These are phyloP conservation scores for Muscicapa striata DNA, from an alignment of 2,797 vertebrate genomes.

Conservation along the genomic window DNA sequence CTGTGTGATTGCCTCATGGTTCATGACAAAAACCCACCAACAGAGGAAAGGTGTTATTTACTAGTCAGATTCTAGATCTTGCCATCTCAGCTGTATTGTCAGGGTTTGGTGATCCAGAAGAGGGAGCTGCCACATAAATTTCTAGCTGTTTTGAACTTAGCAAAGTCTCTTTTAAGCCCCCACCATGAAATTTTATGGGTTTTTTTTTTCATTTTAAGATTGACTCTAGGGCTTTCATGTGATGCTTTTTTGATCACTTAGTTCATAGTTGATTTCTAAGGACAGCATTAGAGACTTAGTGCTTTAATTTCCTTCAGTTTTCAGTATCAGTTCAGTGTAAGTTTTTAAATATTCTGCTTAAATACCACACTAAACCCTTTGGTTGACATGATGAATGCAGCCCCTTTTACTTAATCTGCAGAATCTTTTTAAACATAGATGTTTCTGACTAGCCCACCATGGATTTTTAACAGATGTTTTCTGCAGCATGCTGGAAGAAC, in stretches of 20 bases:
- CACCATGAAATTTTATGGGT: not conserved
- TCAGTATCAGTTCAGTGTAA: not conserved
- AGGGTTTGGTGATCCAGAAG: slow-evolving; percentile 46
- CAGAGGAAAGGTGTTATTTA: not conserved
- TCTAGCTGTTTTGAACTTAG: not conserved
- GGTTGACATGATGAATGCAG: not conserved
- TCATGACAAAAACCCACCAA: not conserved
- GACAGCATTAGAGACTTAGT: not conserved
- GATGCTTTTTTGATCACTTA: not conserved
- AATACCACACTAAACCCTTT: not conserved
- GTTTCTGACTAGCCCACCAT: not conserved
- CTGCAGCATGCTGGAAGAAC: not conserved
- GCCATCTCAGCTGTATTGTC: not conserved
- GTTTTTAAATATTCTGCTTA: not conserved
- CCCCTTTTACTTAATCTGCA: not conserved
- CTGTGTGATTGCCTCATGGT: not conserved
- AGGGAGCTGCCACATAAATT: slow-evolving; percentile 62
- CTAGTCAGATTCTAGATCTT: not conserved
- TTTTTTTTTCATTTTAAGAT: no score
- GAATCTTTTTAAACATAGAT: not conserved
- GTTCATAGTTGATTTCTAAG: not conserved
- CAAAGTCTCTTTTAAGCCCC: not conserved
- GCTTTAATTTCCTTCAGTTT: not conserved
- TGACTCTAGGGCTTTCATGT: not conserved
- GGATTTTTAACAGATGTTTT: not conserved